Percentiles rank a stretch among this genome's conserved stretches.
These are phyloP conservation scores for Corythornis madagascariensis DNA, from an alignment of 2,113 vertebrate genomes.

Conservation along the genomic window DNA sequence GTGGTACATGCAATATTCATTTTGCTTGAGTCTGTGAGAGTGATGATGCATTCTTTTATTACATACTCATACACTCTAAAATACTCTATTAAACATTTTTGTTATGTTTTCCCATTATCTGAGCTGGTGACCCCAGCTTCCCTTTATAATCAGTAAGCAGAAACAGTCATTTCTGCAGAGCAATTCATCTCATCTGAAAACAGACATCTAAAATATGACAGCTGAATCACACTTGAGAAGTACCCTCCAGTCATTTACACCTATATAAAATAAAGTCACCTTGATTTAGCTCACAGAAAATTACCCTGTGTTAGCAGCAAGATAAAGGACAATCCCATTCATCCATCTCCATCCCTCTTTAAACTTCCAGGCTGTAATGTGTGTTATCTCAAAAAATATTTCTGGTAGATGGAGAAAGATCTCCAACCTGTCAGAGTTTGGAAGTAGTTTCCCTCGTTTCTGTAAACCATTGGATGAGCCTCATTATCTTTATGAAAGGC, in stretches of 20 bases:
- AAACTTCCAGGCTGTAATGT: neutral
- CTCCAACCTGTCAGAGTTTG: neutral
- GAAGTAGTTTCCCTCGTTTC: conserved; percentile 21
- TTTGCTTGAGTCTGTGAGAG: neutral
- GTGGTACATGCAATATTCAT: neutral
- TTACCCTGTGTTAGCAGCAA: neutral
- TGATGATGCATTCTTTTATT: conserved; percentile 24
- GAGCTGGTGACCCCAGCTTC: neutral
- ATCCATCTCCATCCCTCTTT: neutral
- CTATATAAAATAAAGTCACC: neutral
- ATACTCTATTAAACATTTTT: neutral
- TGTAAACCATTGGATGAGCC: neutral
- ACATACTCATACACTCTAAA: neutral
- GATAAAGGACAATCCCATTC: neutral
- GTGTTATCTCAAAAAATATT: neutral
- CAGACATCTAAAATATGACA: neutral
- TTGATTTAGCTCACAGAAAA: neutral
- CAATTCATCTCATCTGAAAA: conserved; percentile 13
- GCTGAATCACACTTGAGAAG: conserved; percentile 4
- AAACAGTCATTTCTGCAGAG: neutral
- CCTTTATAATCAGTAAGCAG: neutral
- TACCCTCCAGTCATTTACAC: neutral
- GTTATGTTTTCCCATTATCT: neutral
- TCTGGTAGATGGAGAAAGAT: neutral
- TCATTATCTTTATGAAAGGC: conserved; percentile 14